Conservation (phyloP, 2,888 invertebrate species). For the Clostera curtula region DNA sequence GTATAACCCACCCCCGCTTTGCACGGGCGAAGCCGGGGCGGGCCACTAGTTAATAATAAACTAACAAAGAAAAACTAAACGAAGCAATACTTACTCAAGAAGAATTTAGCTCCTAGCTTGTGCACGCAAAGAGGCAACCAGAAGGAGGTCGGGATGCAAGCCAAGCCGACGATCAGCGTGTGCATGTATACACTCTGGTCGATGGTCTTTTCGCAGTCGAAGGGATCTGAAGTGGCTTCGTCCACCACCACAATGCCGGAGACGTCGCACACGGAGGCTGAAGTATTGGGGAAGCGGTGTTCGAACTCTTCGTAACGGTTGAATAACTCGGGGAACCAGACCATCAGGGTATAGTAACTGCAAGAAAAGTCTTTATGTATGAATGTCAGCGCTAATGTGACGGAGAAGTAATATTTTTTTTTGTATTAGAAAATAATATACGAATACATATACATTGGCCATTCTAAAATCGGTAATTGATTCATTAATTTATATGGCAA, state of each 20-base stretch:
- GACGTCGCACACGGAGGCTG: slow-evolving; percentile 85
- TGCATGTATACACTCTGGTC: slow-evolving; percentile 82
- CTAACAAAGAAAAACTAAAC: slow-evolving; percentile 1
- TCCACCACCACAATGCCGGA: slow-evolving; percentile 77
- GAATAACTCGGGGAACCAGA: slow-evolving; percentile 94
- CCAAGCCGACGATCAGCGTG: slow-evolving; percentile 85
- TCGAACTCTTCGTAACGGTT: slow-evolving; percentile 87
- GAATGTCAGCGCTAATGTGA: no score
- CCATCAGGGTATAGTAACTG: slow-evolving; percentile 93
- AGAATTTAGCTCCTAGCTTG: slow-evolving; percentile 86
- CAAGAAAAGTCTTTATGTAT: no score
- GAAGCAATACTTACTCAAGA: slow-evolving; percentile 78
- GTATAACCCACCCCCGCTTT: no score
- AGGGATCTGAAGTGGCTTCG: slow-evolving; percentile 56
- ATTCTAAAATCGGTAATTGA: no score
- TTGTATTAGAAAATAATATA: no score
- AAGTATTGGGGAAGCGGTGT: slow-evolving; percentile 76
- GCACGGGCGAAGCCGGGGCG: no score
- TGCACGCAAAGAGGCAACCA: slow-evolving; percentile 87
- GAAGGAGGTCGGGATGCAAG: slow-evolving; percentile 86
- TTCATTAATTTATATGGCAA: no score
- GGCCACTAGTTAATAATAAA: no score
- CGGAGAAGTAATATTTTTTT: no score
- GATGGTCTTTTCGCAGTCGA: slow-evolving; percentile 78
- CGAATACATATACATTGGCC: no score